Base-by-base conservation (phyloP, 2,113 vertebrate genomes). In the Rostratula benghalensis region DNA sequence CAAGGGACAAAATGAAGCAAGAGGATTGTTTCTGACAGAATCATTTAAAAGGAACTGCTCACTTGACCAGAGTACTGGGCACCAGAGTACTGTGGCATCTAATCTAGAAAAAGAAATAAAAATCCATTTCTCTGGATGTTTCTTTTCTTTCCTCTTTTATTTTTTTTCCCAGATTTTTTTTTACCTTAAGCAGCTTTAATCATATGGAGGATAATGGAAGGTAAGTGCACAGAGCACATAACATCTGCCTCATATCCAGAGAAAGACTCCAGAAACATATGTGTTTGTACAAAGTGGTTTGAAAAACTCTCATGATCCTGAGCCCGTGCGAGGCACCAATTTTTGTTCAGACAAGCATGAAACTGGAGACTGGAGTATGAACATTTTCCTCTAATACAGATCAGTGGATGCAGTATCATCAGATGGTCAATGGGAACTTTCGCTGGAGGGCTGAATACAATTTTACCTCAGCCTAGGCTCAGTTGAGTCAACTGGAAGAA, bases 211-310 rank as follows among this genome's bases (percentile, higher is more conserved):
- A 57, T 50, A 87, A 35, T 33, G 54, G 65, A 93, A 91, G 43
- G 41, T 76, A 86, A 86, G 21, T 45, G 18, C 31, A 57, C 6
- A 43, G 31, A 56, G 51, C 23, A 50, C 23, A 63, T 71, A 94
- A 88, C 74, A 95, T 89, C 71, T 96, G 70, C 93, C 84, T 95
- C 31, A 12, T 78, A 94, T 74, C 63, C 86, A 90, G 37, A 80
- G 59, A 94, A 93, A 90, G 75, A 39, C 77, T 96, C 87, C 61
- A 87, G 87, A 90, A 93, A 54, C 46, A 71, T 84, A 90, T 59
- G 43, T 82, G 50, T 93, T 94, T 86, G 50, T 89, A 88, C 60
- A 54, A 83, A 94, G 64, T 61, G 24, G 23, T 90, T 91, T 92
- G 60, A 19, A 92, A 95, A 74, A 39, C 45, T 81, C 57, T 93